Conservation (phyloP, 2,888 invertebrate species). For the Pyrrhosoma nymphula region DNA sequence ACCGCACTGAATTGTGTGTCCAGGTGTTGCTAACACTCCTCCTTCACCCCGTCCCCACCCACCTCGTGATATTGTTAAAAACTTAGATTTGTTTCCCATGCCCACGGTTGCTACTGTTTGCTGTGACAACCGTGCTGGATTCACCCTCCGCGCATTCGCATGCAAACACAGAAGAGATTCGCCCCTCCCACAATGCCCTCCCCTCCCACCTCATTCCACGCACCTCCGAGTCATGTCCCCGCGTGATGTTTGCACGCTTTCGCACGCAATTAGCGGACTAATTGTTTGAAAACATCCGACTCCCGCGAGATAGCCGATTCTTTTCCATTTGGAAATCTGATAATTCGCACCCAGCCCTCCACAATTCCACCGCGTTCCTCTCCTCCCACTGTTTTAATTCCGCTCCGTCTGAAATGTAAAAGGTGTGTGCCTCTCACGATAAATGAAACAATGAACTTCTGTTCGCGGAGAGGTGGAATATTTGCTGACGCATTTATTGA, state of each 20-base stretch:
- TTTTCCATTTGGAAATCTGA: neutral
- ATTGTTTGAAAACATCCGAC: conserved; percentile 23
- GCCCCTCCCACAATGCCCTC: neutral
- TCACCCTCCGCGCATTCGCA: neutral
- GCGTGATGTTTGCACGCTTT: neutral
- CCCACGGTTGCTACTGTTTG: neutral
- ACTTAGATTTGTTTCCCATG: neutral
- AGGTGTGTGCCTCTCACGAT: neutral
- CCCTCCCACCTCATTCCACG: neutral
- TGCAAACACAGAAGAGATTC: neutral
- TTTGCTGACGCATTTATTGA: too few relatives aligned
- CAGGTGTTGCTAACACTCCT: neutral
- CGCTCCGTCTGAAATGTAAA: neutral
- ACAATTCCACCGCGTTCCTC: neutral
- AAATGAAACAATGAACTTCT: neutral
- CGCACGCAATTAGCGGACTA: conserved; percentile 2
- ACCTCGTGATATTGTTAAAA: neutral
- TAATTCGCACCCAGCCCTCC: neutral
- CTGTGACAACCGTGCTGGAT: neutral
- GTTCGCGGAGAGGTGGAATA: too few relatives aligned
- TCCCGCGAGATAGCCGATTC: neutral
- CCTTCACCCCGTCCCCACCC: neutral
- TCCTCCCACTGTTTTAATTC: neutral
- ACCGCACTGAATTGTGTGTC: neutral
- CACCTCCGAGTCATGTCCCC: neutral